phyloP scores from a whole-genome alignment of 30 jellyfish, hydroid and myxozoan genomes.

The Phacellophora camtschatica region DNA sequence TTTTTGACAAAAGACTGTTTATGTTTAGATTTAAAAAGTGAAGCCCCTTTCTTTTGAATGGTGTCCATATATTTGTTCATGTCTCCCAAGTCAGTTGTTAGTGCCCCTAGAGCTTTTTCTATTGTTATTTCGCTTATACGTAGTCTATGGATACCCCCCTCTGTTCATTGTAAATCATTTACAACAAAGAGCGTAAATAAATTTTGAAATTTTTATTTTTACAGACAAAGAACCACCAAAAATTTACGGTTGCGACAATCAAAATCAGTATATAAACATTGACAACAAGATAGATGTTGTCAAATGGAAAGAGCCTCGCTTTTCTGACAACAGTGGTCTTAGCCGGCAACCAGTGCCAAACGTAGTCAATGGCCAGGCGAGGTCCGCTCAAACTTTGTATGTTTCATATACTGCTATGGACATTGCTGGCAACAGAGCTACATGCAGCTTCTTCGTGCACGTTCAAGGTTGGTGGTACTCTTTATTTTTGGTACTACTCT shows the following conservation, averaged over 20 bases:
- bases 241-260: slow-evolving; percentile 68
- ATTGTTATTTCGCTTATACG: too few relatives aligned
- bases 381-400: slow-evolving; percentile 59
- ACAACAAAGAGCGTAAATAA: too few relatives aligned
- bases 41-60: too few relatives aligned
- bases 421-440: slow-evolving; percentile 56
- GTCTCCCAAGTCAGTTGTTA: too few relatives aligned
- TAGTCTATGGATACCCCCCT: too few relatives aligned
- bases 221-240: slow-evolving; percentile 82
- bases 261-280: slow-evolving; percentile 49
- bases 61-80: too few relatives aligned
- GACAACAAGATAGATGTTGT: slow-evolving; percentile 51
- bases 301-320: slow-evolving; percentile 88
- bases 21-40: too few relatives aligned
- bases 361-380: slow-evolving; percentile 15
- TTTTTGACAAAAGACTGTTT: too few relatives aligned
- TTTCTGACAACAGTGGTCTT: slow-evolving; percentile 74
- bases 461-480: slow-evolving; percentile 33
- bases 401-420: slow-evolving; percentile 77
- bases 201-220: neutral
- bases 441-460: slow-evolving; percentile 84
- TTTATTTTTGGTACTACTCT: neutral
- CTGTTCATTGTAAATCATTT: too few relatives aligned
- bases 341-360: slow-evolving; percentile 8
- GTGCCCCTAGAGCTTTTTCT: too few relatives aligned